Base-by-base conservation (phyloP, 2,888 invertebrate genomes). In the Orchesella flavescens region DNA sequence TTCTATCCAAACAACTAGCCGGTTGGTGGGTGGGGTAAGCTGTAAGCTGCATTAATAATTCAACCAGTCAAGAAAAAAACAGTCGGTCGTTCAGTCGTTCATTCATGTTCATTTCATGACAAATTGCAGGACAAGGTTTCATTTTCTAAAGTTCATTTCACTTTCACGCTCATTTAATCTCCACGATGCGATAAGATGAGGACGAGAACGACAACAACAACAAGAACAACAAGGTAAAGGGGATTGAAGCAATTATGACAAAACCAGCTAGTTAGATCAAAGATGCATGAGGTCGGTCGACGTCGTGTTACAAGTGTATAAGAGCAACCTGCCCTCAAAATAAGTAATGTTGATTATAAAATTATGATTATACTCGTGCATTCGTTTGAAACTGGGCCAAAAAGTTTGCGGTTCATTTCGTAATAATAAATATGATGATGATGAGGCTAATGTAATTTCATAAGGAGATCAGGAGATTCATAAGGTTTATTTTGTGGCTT, bases 351-450 rank as follows among this genome's bases (percentile, higher is more conserved):
- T 53, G 53, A 53, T 53, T 17, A 57, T 19, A 17, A 57, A 55
- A n/a, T n/a, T n/a, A n/a, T 53, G 53, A 53, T 53, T 17, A 57
- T 19, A 17, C 5, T 34, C 7, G 34, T 57, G 57, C n/a, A 34
- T 63, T 63, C 13, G 17, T 24, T 63, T 77, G 77, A 77, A 77
- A 77, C 77, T 77, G 77, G 77, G 77, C 68, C 77, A 77, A 55
- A 15, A 75, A 23, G 63, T 21, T 53, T 49, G 76, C 66, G 55
- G 55, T 57, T 55, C 4, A 23, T 76, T 76, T 43, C 66, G 66
- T 57, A 76, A 76, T 43, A 76, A 19, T 53, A 53, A 34, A 34
- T 34, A 34, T 34, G 34, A 34, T 34, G 34, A 34, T 34, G 34
- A 34, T 34, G 34, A 34, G 3, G 34, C 34, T 34, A 34, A 53